These are phyloP conservation scores for Drosophila nikananu DNA, from an alignment of 1,140 invertebrate genomes.

Conservation along the genomic window DNA sequence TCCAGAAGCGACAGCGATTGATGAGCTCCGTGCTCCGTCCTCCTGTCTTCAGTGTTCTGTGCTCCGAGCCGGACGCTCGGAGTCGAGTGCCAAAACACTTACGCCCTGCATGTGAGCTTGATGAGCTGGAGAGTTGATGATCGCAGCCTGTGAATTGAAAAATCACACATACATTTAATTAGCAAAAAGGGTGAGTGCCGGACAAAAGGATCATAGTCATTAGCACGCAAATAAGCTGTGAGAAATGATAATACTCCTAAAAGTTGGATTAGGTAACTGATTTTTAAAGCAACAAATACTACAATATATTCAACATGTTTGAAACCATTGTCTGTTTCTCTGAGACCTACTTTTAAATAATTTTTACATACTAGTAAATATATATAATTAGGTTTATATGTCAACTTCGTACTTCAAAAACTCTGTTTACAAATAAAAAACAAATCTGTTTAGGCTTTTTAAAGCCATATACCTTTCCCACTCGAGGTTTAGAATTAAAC, in stretches of 20 bases:
- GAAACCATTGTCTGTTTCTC: neutral
- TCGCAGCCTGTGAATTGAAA: slow-evolving; percentile 32
- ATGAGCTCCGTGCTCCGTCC: slow-evolving; percentile 22
- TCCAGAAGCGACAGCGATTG: slow-evolving; percentile 56
- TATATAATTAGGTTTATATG: neutral
- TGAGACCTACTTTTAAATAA: neutral
- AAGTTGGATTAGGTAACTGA: slow-evolving; percentile 5
- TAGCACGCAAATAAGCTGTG: slow-evolving; percentile 33
- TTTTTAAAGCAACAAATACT: neutral
- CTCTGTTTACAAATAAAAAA: neutral
- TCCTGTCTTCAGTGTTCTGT: neutral
- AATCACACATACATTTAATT: slow-evolving; percentile 37
- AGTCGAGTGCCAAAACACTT: slow-evolving; percentile 70
- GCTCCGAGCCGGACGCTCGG: slow-evolving; percentile 61
- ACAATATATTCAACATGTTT: neutral
- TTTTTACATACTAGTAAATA: too few relatives aligned
- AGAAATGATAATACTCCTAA: neutral
- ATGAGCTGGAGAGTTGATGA: slow-evolving; percentile 41
- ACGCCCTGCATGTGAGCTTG: slow-evolving; percentile 44
- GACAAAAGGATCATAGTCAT: slow-evolving; percentile 30
- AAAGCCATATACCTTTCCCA: neutral
- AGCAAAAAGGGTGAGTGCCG: slow-evolving; percentile 22
- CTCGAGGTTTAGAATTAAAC: too few relatives aligned
- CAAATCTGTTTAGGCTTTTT: neutral
- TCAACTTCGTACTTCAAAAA: neutral